Evolutionary conservation across 2,797 vertebrate genomes (phyloP), one percentile per base, ranked within the genome.

Genomic region (Philypnodon macrostomus): DNA sequence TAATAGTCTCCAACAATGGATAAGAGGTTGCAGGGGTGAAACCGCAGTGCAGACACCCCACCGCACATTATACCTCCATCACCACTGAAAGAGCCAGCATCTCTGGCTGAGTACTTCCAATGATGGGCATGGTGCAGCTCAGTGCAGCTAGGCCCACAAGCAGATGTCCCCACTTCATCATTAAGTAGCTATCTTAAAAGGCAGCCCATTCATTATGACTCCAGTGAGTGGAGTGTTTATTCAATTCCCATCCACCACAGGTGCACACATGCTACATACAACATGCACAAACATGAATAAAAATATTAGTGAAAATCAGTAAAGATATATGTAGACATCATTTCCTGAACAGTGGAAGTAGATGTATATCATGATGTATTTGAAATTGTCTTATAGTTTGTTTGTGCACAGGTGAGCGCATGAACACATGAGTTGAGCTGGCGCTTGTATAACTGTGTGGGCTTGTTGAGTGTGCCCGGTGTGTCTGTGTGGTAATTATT

Each of bases 1-100:
- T 86, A 81, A 87, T 88, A 88, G 85, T 84, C 73, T 79, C 38
- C 47, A 86, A 86, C 84, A 88, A 88, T 86, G 73, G 85, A 87
- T 80, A 72, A 73, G 83, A 76, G 79, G 86, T 80, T 82, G 80
- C 78, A 76, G 81, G 83, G 89, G 87, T 90, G 87, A 89, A 87
- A 88, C 88, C 85, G 70, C 87, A 83, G 75, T 77, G 83, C 85
- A 83, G 70, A 78, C 79, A 76, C 83, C 83, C 81, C 68, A 83
- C 80, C 80, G 26, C 86, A 85, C 77, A 77, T 79, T 80, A 79
- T 67, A 78, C 56, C 63, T 73, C 64, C 74, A 70, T 70, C 76
- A 67, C 72, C 79, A 62, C 54, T 64, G 66, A 63, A 53, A 67
- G 67, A 63, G 52, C 10, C 38, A 69, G 72, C 67, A 38, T 58